Percentiles rank a stretch among this genome's conserved stretches.
phyloP scores from a whole-genome alignment of 2,113 vertebrate genomes.

The Panthera uncia region DNA sequence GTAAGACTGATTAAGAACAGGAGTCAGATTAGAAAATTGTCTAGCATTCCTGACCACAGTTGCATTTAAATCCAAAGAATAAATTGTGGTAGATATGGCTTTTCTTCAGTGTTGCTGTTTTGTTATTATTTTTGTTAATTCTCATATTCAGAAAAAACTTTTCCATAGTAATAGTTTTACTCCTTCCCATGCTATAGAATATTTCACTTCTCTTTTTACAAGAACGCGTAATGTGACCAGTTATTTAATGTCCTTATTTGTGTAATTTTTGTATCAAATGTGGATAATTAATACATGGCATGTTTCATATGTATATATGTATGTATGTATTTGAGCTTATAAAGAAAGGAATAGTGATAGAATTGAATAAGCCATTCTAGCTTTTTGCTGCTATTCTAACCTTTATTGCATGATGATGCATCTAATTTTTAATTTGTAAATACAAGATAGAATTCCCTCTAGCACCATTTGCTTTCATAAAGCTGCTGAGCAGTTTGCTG shows the following conservation, averaged over 20 bases:
- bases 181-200: slow-evolving; percentile 2
- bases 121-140: slow-evolving; percentile 41
- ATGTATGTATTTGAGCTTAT: slow-evolving; percentile 54
- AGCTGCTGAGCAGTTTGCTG: slow-evolving; percentile 91
- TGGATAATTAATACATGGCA: slow-evolving; percentile 36
- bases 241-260: slow-evolving; percentile 48
- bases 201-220: slow-evolving; percentile 9
- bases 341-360: slow-evolving; percentile 67
- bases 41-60: slow-evolving; percentile 27
- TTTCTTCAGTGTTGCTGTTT: slow-evolving; percentile 14
- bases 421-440: slow-evolving; percentile 90
- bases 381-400: slow-evolving; percentile 71
- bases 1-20: slow-evolving; percentile 56
- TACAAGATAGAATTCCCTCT: slow-evolving; percentile 86
- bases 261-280: slow-evolving; percentile 36
- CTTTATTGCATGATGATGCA: slow-evolving; percentile 82
- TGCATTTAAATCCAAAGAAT: slow-evolving; percentile 47
- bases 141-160: slow-evolving; percentile 30
- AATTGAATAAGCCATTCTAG: slow-evolving; percentile 65
- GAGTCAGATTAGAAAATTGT: slow-evolving; percentile 48
- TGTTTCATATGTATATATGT: slow-evolving; percentile 35
- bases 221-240: background rate
- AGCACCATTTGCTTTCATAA: slow-evolving; percentile 86
- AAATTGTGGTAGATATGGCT: slow-evolving; percentile 29
- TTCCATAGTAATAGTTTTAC: slow-evolving; percentile 4